Evolutionary conservation across 2,113 vertebrate species (phyloP), one percentile per base, ranked within the genome.

Genomic region (Zapus hudsonius): DNA sequence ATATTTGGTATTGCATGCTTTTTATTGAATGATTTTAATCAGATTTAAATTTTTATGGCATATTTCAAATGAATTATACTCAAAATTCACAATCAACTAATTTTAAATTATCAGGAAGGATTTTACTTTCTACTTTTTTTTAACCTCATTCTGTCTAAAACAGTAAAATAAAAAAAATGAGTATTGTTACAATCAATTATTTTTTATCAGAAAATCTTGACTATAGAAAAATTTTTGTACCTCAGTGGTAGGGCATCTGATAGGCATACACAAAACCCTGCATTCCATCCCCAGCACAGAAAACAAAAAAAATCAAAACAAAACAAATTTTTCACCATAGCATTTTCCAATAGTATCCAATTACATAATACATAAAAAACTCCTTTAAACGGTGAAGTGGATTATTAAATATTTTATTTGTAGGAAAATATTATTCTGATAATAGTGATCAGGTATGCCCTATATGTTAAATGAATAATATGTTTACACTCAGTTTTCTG

Each of bases 131-230:
- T 52, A 52, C 63, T 38, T 80, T 38, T 59, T 7, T 66, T 85
- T 91, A 61, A 40, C 17, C 2, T 80, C 6, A 10, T 83, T 87
- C 22, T 83, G 11, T 82, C 17, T 92, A 63, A 79, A 64, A 70
- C 33, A 31, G 15, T 44, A 63, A 84, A 36, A 79, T 78, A 85
- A 70, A 52, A 52, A n/a, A 91, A 91, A 74, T 64, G n/a, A 63
- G 10, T 59, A 38, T 69, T 23, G 85, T 40, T 92, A 25, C 90
- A 87, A 81, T 85, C 44, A 82, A 67, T 83, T 36, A 66, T 92
- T 92, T 92, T 44, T 73, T 42, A 55, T 94, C 31, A 81, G 33
- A 89, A 95, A 90, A 87, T 66, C 63, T 36, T 88, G 70, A 83
- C 22, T 81, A 12, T 31, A 90, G 61, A 82, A 27, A 9, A 33